Conservation (phyloP, 2,113 vertebrate genomes). For the Formicarius rufipectus region DNA sequence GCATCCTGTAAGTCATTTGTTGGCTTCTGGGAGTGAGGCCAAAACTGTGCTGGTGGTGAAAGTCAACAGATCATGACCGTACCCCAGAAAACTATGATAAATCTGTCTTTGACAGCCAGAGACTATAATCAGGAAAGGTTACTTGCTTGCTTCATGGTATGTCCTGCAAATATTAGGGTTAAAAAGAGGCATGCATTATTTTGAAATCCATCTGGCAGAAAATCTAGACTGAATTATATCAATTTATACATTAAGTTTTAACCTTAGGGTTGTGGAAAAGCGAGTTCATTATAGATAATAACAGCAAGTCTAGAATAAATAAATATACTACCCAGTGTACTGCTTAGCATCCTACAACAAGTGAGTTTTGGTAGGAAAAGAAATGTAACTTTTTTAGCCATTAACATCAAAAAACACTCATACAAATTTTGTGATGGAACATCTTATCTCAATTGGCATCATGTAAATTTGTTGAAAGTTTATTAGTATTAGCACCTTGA, state of each 20-base stretch:
- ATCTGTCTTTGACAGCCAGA: not conserved
- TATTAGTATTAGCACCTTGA: not conserved
- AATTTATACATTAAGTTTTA: not conserved
- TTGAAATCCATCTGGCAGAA: not conserved
- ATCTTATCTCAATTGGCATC: not conserved
- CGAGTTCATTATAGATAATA: not conserved
- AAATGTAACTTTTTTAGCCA: not conserved
- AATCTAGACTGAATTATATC: not conserved
- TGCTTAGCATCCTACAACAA: not conserved
- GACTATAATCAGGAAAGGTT: not conserved
- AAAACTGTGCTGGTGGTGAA: not conserved
- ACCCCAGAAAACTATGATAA: not conserved
- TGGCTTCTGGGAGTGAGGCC: not conserved
- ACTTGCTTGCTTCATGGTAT: not conserved
- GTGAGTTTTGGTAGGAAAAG: not conserved
- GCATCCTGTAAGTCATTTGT: not conserved
- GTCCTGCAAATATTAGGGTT: not conserved
- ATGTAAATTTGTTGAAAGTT: not conserved
- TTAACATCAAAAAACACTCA: not conserved
- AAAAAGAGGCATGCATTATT: not conserved
- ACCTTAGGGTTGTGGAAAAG: accelerated
- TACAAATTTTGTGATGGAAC: not conserved
- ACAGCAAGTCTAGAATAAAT: not conserved
- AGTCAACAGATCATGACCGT: not conserved
- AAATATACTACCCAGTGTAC: not conserved